Base-by-base conservation (phyloP, 1,140 invertebrate species). In the Papilio helenus region DNA sequence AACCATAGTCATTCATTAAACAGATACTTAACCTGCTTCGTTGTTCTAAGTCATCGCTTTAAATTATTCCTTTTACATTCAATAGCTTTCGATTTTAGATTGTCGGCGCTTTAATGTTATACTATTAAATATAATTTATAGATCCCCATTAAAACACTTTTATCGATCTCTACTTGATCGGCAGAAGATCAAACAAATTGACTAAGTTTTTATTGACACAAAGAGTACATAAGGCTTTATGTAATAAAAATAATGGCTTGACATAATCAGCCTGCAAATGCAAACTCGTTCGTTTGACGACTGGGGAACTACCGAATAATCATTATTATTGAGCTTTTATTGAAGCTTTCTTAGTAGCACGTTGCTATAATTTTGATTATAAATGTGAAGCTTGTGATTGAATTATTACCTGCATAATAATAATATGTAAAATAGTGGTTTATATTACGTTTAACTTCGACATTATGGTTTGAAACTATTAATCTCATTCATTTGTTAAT, bases 41-140 rank as follows among this genome's bases (percentile, higher is more conserved):
- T 81, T 83, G 76, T 65, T 86, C 81, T 81, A 79, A 88, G 89
- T 90, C 89, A 89, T 86, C 79, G 85, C 81, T 23, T 79, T 82
- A 87, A 89, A 89, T 87, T 80, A 86, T 87, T 82, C 82, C 80
- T 78, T 80, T 82, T 84, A 81, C 82, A 86, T 88, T 89, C 85
- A 82, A 85, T 87, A 81, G 82, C 87, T 86, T 86, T 89, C 84
- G 76, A 84, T 80, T 86, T 85, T 80, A 80, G 81, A 68, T 46
- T 83, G 85, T 86, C 84, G 80, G 80, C 81, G 81, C 82, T 85
- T 86, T 80, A 76, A 20, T 72, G 5, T 34, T 72, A 42, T 10
- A 72, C 68, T 34, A 72, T 23, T 72, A 42, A 72, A 72, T 23
- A 12, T 68, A 68, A 29, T 68, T 68, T 68, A 26, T 61, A 61